phyloP scores from a whole-genome alignment of 2,113 vertebrate genomes.

The Patagioenas fasciata region DNA sequence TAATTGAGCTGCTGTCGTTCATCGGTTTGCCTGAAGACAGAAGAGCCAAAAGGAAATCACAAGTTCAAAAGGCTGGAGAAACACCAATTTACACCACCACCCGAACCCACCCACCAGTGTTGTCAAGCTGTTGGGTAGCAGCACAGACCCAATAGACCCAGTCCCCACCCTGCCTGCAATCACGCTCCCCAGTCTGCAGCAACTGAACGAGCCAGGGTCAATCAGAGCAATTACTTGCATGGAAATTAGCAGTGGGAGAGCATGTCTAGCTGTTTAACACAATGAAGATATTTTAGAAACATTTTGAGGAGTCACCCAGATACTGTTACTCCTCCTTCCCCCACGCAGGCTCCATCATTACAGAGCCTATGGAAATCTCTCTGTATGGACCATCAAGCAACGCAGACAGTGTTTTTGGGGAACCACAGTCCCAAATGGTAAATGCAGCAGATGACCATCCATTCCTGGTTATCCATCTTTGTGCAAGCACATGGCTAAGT shows the following conservation, averaged over 20 bases:
- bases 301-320: background rate
- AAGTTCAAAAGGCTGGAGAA: slow-evolving; percentile 43
- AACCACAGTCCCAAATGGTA: background rate
- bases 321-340: slow-evolving; percentile 11
- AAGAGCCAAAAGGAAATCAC: slow-evolving; percentile 33
- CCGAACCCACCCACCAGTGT: background rate
- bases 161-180: background rate
- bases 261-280: slow-evolving; percentile 29
- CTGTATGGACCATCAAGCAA: background rate
- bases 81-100: background rate
- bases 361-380: background rate
- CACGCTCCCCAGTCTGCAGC: background rate
- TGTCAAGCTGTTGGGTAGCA: background rate
- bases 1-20: slow-evolving; percentile 6
- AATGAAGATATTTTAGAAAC: slow-evolving; percentile 26
- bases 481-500: rapidly evolving
- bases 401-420: background rate
- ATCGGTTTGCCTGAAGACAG: background rate
- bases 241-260: slow-evolving; percentile 24
- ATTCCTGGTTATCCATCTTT: background rate
- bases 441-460: background rate
- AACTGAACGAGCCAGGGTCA: slow-evolving; percentile 26
- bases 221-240: slow-evolving; percentile 25
- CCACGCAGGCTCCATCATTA: background rate
- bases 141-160: background rate